These are phyloP conservation scores for Drosophila santomea DNA, from an alignment of 1,140 invertebrate species.

Conservation along the genomic window DNA sequence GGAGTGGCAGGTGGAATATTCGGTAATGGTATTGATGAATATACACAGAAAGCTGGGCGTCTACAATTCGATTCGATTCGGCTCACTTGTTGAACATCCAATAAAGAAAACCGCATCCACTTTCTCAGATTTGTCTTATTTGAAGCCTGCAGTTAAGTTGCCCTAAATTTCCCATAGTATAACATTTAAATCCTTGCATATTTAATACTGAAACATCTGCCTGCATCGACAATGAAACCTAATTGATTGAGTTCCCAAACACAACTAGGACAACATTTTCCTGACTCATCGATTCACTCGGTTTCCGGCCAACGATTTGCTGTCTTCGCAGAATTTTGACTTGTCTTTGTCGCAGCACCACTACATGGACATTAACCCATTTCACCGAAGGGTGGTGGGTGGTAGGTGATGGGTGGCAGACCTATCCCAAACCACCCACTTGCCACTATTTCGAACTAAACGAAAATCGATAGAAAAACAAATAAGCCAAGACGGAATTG, in stretches of 20 bases:
- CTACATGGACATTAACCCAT: conserved; percentile 48
- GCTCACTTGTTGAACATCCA: conserved; percentile 21
- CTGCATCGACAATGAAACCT: conserved; percentile 17
- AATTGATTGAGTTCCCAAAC: conserved; percentile 30
- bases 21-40: conserved; percentile 31
- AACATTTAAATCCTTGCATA: conserved; percentile 11
- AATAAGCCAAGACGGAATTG: conserved; percentile 36
- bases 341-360: conserved; percentile 39
- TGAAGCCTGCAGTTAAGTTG: not conserved
- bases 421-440: not conserved
- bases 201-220: not conserved
- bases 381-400: conserved; percentile 11
- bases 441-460: conserved; percentile 37
- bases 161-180: not conserved
- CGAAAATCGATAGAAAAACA: conserved; percentile 69
- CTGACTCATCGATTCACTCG: conserved; percentile 30
- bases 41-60: not conserved
- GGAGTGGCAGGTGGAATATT: conserved; percentile 45
- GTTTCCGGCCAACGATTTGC: conserved; percentile 35
- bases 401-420: not conserved
- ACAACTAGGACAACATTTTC: conserved; percentile 24
- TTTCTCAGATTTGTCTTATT: not conserved
- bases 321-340: conserved; percentile 42
- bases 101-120: not conserved
- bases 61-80: conserved; percentile 4